Base-by-base conservation (phyloP, 2,113 vertebrate genomes). In the Notarius quadriscutis region DNA sequence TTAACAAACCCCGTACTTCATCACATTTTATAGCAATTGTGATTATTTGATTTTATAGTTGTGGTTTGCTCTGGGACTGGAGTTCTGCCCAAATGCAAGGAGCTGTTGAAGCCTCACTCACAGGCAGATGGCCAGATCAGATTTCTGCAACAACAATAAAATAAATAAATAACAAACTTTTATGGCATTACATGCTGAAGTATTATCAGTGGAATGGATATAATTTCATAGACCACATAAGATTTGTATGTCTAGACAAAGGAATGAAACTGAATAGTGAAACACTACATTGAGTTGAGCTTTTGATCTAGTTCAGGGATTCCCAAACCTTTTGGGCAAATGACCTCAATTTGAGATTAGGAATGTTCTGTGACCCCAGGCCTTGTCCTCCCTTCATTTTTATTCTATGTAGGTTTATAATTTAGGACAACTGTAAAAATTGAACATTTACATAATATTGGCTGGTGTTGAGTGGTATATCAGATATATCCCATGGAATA, bases 21-120 rank as follows among this genome's bases (percentile, higher is more conserved):
- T 79, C 77, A 18, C 7, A 55, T 74, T 78, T 78, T 17, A 78
- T 14, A n/a, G 75, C 75, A 57, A 78, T 55, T 78, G 55, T 27
- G 11, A 27, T 78, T 79, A 57, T 79, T 79, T 57, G 51, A 79
- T 57, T 55, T 79, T 79, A 57, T 79, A 8, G 51, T 27, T 27
- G 51, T 55, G 14, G 27, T 17, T 57, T 57, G 77, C 77, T 57
- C 51, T 79, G 22, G 6, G n/a, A 57, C 51, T 79, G 51, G 77
- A 79, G 15, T 57, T 55, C 51, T 79, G 77, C 77, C 48, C 50
- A 53, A 77, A 75, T 22, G 50, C 5, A 55, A 27, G 25, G 5
- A 25, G 55, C 7, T 75, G 25, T 4, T 51, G 41, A 78, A 78
- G 14, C 50, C 12, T n/a, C 12, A 14, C 72, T 75, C 20, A 15